phyloP scores from a whole-genome alignment of 2,888 invertebrate genomes.

The Plemyria rubiginata region DNA sequence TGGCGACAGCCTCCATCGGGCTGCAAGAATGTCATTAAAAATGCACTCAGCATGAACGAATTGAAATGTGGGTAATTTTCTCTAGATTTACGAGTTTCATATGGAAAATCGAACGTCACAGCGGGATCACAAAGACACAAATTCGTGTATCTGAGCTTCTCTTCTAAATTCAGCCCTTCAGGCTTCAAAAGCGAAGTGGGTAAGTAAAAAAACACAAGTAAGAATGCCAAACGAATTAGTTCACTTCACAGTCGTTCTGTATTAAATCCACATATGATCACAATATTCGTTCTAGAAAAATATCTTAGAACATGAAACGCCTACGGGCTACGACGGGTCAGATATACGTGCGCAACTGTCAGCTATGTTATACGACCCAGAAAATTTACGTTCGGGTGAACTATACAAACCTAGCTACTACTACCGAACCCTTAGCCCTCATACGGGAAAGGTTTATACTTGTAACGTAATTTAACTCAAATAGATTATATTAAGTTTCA shows the following conservation, averaged over 20 bases:
- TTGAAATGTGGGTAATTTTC: too few relatives aligned
- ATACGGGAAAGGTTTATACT: slow-evolving; percentile 1
- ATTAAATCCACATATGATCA: background rate
- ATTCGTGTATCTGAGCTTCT: too few relatives aligned
- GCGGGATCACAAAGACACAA: too few relatives aligned
- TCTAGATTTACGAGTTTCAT: too few relatives aligned
- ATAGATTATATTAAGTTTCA: slow-evolving; percentile 10
- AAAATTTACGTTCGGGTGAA: slow-evolving; percentile 40
- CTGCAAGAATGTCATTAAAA: too few relatives aligned
- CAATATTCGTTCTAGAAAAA: background rate
- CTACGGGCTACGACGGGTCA: slow-evolving; percentile 36
- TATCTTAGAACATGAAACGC: slow-evolving; percentile 21
- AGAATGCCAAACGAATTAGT: too few relatives aligned
- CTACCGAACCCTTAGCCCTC: background rate
- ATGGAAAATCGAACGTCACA: too few relatives aligned
- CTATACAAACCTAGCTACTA: background rate
- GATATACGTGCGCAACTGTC: slow-evolving; percentile 28
- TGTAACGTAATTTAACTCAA: slow-evolving; percentile 4
- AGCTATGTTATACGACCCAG: slow-evolving; percentile 44
- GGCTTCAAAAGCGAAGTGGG: too few relatives aligned
- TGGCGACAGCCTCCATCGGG: too few relatives aligned
- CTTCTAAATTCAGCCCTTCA: too few relatives aligned
- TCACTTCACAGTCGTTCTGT: background rate
- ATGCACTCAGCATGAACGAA: too few relatives aligned
- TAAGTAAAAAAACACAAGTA: too few relatives aligned